Evolutionary conservation across 2,113 vertebrate genomes (phyloP).

Genomic region (Morone saxatilis): DNA sequence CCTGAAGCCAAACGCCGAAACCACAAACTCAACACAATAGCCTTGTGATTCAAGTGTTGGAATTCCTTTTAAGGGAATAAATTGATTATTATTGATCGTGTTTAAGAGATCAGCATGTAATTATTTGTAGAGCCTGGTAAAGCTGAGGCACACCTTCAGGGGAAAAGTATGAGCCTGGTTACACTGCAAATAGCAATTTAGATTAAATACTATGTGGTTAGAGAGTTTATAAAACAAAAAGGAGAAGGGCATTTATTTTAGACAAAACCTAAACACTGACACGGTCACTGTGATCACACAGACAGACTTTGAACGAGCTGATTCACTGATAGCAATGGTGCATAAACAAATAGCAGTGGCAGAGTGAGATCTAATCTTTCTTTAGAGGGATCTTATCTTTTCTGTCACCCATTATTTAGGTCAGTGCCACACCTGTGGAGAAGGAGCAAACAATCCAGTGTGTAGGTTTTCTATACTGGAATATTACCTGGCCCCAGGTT

Average conservation of each 20-base stretch:
- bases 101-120: not conserved
- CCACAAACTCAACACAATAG: not conserved
- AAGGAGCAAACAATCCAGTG: not conserved
- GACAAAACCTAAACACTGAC: not conserved
- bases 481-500: not conserved
- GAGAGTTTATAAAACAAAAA: not conserved
- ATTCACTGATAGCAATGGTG: constrained; percentile 48
- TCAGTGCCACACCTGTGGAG: not conserved
- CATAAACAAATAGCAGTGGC: constrained; percentile 44
- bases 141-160: not conserved
- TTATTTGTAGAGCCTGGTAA: not conserved
- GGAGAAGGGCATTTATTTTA: not conserved
- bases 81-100: not conserved
- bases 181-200: not conserved
- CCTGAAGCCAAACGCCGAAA: constrained; percentile 16
- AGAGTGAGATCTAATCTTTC: not conserved
- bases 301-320: constrained; percentile 55
- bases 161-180: too few relatives aligned
- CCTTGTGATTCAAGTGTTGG: constrained; percentile 37
- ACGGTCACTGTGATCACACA: not conserved
- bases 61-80: not conserved
- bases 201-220: not conserved
- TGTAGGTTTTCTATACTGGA: not conserved
- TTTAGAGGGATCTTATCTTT: not conserved
- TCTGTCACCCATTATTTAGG: not conserved